Base-by-base conservation (phyloP, 2,113 vertebrate genomes). In the Numida meleagris region DNA sequence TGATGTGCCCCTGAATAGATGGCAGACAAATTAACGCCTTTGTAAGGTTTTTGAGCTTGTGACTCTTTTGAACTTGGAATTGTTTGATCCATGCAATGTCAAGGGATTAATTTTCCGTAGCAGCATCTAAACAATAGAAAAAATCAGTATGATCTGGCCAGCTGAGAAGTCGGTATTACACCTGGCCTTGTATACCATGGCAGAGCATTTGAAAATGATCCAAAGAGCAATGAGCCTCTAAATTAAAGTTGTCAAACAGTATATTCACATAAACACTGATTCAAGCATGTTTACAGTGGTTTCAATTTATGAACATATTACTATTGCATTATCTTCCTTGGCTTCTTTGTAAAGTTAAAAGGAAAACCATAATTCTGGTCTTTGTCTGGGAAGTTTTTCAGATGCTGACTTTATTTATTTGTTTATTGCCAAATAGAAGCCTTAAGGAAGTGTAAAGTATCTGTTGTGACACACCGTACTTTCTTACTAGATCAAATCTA, bases 351-450 rank as follows among this genome's bases (percentile, higher is more conserved):
- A 85, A 96, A 94, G 81, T 75, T 87, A 66, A 79, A 87, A 81
- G 63, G 85, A 78, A 86, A 89, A 58, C 94, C 92, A 90, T 59
- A 65, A 63, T 90, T 79, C 86, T 87, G 45, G 65, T 82, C 84
- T 79, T 82, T 2, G 6, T 51, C 57, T 43, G 70, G 57, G 48
- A 96, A 88, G 86, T 59, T 95, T 91, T 91, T 82, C 82, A 90
- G 84, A 91, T 65, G 45, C 58, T 86, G 59, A 77, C 90, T 95
- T 96, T 95, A 83, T 94, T 96, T 95, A 82, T 93, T 80, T 93
- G 93, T 88, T 95, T 96, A 91, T 83, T 88, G 90, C 70, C 65
- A 91, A 94, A 83, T 6, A 82, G 73, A 84, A 94, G 45, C 70
- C 80, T 91, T 91, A 93, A 90, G 90, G 91, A 95, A 88, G 76